Evolutionary conservation across 1,140 invertebrate genomes (phyloP).

Genomic region (Heliconius melpomene): DNA sequence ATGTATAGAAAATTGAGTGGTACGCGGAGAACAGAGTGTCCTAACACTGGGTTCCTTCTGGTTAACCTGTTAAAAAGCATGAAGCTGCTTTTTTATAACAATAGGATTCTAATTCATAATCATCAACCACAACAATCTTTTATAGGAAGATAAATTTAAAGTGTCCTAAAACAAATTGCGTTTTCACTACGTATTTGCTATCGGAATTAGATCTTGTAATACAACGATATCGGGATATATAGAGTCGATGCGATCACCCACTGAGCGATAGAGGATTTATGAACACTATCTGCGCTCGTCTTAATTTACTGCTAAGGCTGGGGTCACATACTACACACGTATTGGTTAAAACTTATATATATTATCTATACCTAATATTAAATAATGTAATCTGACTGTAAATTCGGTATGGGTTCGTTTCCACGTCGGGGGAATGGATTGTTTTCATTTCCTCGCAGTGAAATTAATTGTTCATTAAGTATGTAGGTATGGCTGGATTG

Average conservation of each 20-base stretch:
- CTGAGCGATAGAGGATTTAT: conserved; percentile 35
- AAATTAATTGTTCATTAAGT: too few relatives aligned
- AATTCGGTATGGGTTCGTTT: too few relatives aligned
- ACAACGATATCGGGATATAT: conserved; percentile 25
- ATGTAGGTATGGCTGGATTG: too few relatives aligned
- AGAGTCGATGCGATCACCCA: conserved; percentile 28
- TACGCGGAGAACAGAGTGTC: background rate
- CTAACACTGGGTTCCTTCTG: background rate
- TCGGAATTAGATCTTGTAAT: conserved; percentile 30
- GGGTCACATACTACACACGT: conserved; percentile 3
- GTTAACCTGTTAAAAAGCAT: background rate
- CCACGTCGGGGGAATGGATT: too few relatives aligned
- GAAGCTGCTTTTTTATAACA: background rate
- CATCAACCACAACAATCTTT: background rate
- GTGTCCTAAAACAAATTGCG: background rate
- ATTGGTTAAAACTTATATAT: background rate
- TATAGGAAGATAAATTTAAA: background rate
- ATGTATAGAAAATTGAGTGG: background rate
- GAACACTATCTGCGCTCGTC: conserved; percentile 27
- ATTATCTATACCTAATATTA: background rate
- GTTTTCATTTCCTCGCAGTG: too few relatives aligned
- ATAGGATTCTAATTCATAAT: background rate
- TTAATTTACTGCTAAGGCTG: conserved; percentile 35
- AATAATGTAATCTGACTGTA: too few relatives aligned
- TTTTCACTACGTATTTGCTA: conserved; percentile 14